A percentile compares a stretch with the other conserved stretches of the same genome.
phyloP scores from a whole-genome alignment of 2,113 vertebrate genomes.

The Merops nubicus region DNA sequence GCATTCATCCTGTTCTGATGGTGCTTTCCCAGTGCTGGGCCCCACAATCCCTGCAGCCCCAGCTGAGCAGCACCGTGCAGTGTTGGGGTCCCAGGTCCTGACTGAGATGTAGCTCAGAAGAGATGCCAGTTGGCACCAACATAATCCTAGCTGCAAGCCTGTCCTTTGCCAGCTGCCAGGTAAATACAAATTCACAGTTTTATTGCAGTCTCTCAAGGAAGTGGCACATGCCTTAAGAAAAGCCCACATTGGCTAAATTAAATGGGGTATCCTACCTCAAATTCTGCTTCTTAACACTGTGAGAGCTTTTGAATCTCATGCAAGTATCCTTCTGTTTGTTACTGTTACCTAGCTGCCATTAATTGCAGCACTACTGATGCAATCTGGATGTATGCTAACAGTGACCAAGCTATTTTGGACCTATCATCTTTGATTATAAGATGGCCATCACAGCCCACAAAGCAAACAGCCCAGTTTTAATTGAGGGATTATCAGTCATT shows the following conservation, averaged over 20 bases:
- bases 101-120: background rate
- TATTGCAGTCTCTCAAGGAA: background rate
- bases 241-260: background rate
- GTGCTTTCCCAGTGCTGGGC: background rate
- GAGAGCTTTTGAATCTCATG: background rate
- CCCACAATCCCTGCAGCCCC: rapidly evolving
- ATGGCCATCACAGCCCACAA: background rate
- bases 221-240: background rate
- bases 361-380: background rate
- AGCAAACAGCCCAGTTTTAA: background rate
- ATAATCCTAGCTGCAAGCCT: background rate
- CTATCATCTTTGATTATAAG: background rate
- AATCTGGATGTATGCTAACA: background rate
- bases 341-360: background rate
- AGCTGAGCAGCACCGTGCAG: background rate
- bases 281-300: background rate
- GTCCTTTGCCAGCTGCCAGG: background rate
- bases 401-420: background rate
- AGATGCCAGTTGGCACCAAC: background rate
- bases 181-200: background rate
- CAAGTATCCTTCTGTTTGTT: background rate
- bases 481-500: background rate
- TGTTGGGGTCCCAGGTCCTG: background rate
- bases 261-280: background rate
- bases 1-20: background rate